Conservation (phyloP, 2,113 vertebrate species). For the Phrynosoma blainvillii region DNA sequence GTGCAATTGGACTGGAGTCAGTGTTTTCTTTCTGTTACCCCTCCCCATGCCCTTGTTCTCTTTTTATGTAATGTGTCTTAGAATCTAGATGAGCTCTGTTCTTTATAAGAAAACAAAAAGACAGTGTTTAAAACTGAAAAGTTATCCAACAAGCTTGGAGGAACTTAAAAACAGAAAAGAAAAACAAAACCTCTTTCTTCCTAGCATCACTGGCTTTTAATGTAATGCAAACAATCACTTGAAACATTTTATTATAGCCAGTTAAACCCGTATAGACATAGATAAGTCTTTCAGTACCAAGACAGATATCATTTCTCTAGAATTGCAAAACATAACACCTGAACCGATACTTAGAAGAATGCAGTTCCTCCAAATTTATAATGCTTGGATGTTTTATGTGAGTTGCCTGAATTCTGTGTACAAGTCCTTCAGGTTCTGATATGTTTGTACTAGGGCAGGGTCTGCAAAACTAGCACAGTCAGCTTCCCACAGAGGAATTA, state of each 20-base stretch:
- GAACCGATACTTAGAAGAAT: background rate
- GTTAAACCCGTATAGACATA: background rate
- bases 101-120: constrained; percentile 18
- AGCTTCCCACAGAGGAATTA: constrained; percentile 1
- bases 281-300: background rate
- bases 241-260: constrained; percentile 3
- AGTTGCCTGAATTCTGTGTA: background rate
- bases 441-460: background rate
- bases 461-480: constrained; percentile 8
- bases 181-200: background rate
- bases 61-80: background rate
- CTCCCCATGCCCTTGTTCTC: background rate
- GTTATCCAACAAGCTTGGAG: background rate
- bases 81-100: constrained; percentile 8
- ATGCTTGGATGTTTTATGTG: background rate
- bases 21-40: background rate
- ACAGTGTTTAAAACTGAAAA: background rate
- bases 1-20: background rate
- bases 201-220: background rate
- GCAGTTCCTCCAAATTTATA: background rate
- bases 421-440: background rate
- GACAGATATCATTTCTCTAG: background rate
- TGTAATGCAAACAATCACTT: constrained; percentile 13
- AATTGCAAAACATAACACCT: background rate
- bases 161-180: constrained; percentile 9